These are phyloP conservation scores for Bucco capensis DNA, from an alignment of 2,113 vertebrate genomes.

Conservation along the genomic window DNA sequence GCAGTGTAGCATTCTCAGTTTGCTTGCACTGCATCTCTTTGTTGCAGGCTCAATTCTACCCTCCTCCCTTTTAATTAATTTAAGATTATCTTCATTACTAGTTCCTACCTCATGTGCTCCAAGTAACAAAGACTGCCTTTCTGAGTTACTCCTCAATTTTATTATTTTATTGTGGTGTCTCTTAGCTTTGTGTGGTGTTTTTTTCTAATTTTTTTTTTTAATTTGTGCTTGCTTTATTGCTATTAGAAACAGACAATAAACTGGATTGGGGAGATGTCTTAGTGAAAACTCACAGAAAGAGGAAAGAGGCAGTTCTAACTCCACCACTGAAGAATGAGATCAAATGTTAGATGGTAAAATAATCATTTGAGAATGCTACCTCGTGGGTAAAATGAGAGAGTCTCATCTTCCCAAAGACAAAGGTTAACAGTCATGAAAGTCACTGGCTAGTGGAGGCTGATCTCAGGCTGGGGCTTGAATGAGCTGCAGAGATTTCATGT, in stretches of 20 bases:
- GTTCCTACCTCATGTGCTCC: background rate
- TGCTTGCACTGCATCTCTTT: background rate
- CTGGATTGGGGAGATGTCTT: background rate
- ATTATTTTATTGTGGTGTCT: background rate
- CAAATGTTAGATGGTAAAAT: background rate
- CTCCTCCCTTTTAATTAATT: conserved; percentile 35
- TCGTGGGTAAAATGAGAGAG: background rate
- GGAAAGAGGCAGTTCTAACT: background rate
- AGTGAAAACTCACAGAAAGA: background rate
- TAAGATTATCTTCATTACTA: conserved; percentile 14
- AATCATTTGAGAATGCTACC: background rate
- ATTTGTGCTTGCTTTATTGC: background rate
- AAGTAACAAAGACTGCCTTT: conserved; percentile 2
- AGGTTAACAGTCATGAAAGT: background rate
- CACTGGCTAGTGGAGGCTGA: background rate
- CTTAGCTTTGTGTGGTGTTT: background rate
- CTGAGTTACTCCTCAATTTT: background rate
- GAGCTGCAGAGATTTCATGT: background rate
- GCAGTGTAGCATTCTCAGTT: background rate
- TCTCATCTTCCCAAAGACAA: background rate
- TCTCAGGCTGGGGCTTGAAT: background rate
- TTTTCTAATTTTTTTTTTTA: background rate
- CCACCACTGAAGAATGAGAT: background rate
- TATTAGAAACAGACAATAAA: background rate
- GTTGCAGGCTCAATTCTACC: background rate